Evolutionary conservation across 2,797 vertebrate species (phyloP).

Genomic region (Carapus acus): DNA sequence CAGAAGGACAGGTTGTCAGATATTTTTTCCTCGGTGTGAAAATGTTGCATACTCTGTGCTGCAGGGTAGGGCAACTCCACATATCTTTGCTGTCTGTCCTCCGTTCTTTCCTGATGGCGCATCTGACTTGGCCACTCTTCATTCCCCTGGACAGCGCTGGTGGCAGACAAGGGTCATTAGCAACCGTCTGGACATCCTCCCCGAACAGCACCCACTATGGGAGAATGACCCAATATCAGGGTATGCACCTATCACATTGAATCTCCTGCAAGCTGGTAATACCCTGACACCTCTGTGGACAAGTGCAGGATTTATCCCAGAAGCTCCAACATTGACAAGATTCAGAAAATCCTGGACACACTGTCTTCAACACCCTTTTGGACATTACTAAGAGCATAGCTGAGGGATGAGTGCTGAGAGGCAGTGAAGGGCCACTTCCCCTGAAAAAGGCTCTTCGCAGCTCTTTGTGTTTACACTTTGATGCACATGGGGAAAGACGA

Average conservation of each 20-base stretch:
- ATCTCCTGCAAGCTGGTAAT: slow-evolving; percentile 52
- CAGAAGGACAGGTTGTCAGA: slow-evolving; percentile 67
- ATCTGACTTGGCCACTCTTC: slow-evolving; percentile 37
- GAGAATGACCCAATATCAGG: slow-evolving; percentile 46
- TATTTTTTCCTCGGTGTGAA: slow-evolving; percentile 42
- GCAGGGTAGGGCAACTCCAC: slow-evolving; percentile 36
- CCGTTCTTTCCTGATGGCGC: slow-evolving; percentile 15
- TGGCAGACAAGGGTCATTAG: slow-evolving; percentile 59
- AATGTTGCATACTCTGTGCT: slow-evolving; percentile 42
- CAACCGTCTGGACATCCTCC: slow-evolving; percentile 52
- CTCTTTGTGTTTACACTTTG: slow-evolving; percentile 36
- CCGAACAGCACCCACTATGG: slow-evolving; percentile 45
- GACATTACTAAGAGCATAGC: slow-evolving; percentile 40
- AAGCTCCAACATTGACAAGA: slow-evolving; percentile 42
- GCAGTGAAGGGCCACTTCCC: slow-evolving; percentile 26
- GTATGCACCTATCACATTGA: slow-evolving; percentile 54
- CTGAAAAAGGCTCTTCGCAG: slow-evolving; percentile 47
- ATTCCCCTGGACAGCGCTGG: slow-evolving; percentile 36
- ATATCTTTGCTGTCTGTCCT: slow-evolving; percentile 22
- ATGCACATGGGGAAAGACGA: slow-evolving; percentile 41
- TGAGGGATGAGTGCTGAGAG: slow-evolving; percentile 21
- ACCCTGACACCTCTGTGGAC: slow-evolving; percentile 57
- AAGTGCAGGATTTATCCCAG: slow-evolving; percentile 49
- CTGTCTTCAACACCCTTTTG: slow-evolving; percentile 34
- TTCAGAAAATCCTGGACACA: slow-evolving; percentile 43